Base-by-base conservation (phyloP, 2,113 vertebrate genomes). In the Callipepla squamata region DNA sequence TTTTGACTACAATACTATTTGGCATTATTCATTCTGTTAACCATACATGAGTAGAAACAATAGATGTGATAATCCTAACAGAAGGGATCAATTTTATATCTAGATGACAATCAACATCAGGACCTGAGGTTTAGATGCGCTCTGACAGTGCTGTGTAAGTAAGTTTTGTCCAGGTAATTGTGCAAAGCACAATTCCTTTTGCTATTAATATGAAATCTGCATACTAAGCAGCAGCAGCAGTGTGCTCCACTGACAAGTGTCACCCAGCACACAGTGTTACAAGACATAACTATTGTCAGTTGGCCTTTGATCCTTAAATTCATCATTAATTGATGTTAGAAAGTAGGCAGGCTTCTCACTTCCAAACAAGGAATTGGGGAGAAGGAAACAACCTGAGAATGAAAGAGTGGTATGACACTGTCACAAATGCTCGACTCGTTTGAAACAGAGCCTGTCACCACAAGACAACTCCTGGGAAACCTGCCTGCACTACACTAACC, bases 241-340 rank as follows among this genome's bases (percentile, higher is more conserved):
- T 23, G 13, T 6, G 51, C 30, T 48, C 73, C 47, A 13, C 5
- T 42, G 53, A 20, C 13, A 50, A 30, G 26, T 13, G 36, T 51
- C 21, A 20, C 20, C 13, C 65, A 45, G 28, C 58, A 47, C 6
- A 36, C 17, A 20, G 7, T 0, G 28, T 16, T 28, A 7, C 8
- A 47, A 80, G 42, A 30, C 38, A 10, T 6, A 55, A 48, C 34
- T 11, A 26, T 4, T 40, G 57, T 42, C 53, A 79, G 40, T 36
- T 57, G 26, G 32, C 36, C 74, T 7, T 0, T 2, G 44, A 53
- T 48, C 30, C 28, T 42, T 0, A 0, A 28, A 36, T 50, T 63
- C 61, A 19, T 81, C 70, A 9, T 78, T 62, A 47, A 38, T 61
- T 23, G 10, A 7, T 28, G 9, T 22, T 55, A 78, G n/a, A 55